A percentile compares a stretch with the other conserved stretches of the same genome.
Evolutionary conservation across 1,140 invertebrate genomes (phyloP).

Genomic region (Zaprionus lachaisei): DNA sequence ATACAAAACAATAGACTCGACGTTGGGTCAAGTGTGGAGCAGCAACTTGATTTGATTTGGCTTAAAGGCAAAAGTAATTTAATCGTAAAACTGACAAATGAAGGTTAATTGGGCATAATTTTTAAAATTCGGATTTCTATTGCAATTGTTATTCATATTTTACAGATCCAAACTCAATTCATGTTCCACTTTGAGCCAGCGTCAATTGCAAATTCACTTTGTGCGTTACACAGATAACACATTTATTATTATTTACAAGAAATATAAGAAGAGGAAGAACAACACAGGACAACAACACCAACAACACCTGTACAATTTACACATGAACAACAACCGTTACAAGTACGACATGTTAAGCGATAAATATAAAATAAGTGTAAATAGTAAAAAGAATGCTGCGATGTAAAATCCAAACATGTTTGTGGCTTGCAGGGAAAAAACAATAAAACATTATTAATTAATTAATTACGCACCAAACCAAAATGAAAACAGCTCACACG

Average conservation of each 20-base stretch:
- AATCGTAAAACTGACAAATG: background rate
- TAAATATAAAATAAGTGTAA: conserved; percentile 31
- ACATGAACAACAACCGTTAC: conserved; percentile 44
- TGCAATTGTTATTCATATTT: conserved; percentile 2
- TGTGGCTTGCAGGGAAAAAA: conserved; percentile 52
- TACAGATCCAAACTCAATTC: background rate
- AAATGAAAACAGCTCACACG: conserved; percentile 9
- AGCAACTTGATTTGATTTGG: conserved; percentile 14
- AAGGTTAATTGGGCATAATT: background rate
- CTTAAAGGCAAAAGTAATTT: background rate
- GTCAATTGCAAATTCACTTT: conserved; percentile 1
- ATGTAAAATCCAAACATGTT: conserved; percentile 48
- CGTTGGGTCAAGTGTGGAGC: conserved; percentile 48
- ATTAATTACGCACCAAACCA: conserved; percentile 63
- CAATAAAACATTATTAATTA: conserved; percentile 45
- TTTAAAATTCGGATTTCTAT: background rate
- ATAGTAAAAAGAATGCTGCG: conserved; percentile 37
- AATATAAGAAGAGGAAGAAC: background rate
- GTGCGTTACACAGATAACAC: background rate
- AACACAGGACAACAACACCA: conserved; percentile 6
- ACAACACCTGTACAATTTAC: conserved; percentile 26
- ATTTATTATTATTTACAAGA: conserved; percentile 3
- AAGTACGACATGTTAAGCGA: conserved; percentile 50
- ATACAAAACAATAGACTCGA: conserved; percentile 1
- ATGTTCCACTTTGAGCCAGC: conserved; percentile 14